Evolutionary conservation across 2,888 invertebrate genomes (phyloP), one percentile per base, ranked within the genome.

Genomic region (Drosophila yooni): DNA sequence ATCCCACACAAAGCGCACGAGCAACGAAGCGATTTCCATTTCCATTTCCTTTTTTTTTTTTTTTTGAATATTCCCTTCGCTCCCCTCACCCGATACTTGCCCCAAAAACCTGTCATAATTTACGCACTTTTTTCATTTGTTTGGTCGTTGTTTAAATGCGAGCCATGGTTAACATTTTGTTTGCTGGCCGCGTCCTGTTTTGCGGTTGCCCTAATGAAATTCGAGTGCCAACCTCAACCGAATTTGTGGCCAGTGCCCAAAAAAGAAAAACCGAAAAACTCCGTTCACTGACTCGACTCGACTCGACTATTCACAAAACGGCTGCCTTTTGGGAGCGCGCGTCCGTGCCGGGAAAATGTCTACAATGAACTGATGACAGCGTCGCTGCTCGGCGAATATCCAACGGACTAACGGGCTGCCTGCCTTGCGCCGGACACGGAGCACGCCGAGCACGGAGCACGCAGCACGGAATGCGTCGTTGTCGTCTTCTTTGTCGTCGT

Each of bases 281-380:
- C 72, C 69, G 75, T 74, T 54, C 71, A 51, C 62, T 40, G 52
- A 51, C 57, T 66, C 76, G 65, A 76, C 59, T 46, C 36, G 36
- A 43, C n/a, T 40, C 40, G 10, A n/a, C 46, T 46, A 72, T 64
- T 70, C 58, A 67, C 3, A 27, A n/a, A 40, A 13, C 38, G 38
- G n/a, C 38, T 56, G 38, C n/a, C n/a, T 40, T 40, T 31, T 21
- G 21, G 81, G 74, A 66, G 66, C 73, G 80, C 78, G 85, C 91
- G 91, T 91, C 91, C 87, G 86, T 71, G 83, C 88, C 88, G 87
- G 82, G 79, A 83, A 90, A 92, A 88, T 87, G 86, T 91, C 91
- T 90, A 87, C 89, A 90, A 90, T 83, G 83, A 90, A 91, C 91
- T 75, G 74, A 73, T 73, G 76, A 64, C 77, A 77, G 66, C 62